A percentile compares a stretch with the other conserved stretches of the same genome.
Evolutionary conservation across 1,140 invertebrate species (phyloP).

Genomic region (Nasonia giraulti): DNA sequence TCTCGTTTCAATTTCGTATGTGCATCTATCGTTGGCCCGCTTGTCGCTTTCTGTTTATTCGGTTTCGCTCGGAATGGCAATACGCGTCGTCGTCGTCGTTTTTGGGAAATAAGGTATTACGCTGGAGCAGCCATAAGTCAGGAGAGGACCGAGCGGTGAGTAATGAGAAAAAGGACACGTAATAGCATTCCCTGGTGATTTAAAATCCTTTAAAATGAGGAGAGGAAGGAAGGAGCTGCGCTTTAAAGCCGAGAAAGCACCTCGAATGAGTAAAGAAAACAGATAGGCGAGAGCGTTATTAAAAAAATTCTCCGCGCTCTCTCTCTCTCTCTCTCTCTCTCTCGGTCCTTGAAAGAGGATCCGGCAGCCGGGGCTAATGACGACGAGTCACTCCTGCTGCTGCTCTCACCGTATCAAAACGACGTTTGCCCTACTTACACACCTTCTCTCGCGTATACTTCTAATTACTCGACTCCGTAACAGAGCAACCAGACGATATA

Average conservation of each 20-base stretch:
- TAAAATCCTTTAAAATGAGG: slow-evolving; percentile 25
- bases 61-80: too few species aligned
- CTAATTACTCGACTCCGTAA: too few species aligned
- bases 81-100: too few species aligned
- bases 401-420: background rate
- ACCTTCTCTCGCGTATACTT: background rate
- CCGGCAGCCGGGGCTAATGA: background rate
- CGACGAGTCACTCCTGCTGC: background rate
- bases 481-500: too few species aligned
- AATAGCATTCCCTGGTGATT: background rate
- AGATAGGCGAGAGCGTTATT: slow-evolving; percentile 29
- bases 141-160: too few species aligned
- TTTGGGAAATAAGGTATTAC: too few species aligned
- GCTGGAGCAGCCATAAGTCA: too few species aligned
- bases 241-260: background rate
- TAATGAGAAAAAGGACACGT: background rate
- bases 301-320: slow-evolving; percentile 43
- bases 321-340: background rate
- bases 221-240: background rate
- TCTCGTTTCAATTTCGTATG: slow-evolving; percentile 17
- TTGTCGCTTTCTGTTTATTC: background rate
- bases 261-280: slow-evolving; percentile 28
- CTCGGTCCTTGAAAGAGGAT: slow-evolving; percentile 15
- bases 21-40: background rate
- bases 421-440: slow-evolving; percentile 16